Evolutionary conservation across 2,113 vertebrate species (phyloP).

Genomic region (Cygnus atratus): DNA sequence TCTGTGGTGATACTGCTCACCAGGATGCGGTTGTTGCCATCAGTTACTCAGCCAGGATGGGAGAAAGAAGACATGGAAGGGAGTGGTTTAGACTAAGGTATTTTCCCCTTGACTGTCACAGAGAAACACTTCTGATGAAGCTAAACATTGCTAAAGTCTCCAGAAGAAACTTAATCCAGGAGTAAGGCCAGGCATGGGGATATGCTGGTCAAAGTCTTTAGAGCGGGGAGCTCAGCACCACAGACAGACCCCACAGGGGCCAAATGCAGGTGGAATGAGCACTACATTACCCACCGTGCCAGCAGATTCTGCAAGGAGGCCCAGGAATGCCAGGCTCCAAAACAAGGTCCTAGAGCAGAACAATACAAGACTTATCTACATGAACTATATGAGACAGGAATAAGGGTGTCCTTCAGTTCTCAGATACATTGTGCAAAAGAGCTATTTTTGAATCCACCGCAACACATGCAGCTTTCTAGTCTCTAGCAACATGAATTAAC

Average conservation of each 20-base stretch:
- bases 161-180: background rate
- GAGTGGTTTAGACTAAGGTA: background rate
- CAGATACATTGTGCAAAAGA: background rate
- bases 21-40: background rate
- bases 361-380: background rate
- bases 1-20: background rate
- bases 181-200: background rate
- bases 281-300: background rate
- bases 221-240: background rate
- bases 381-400: background rate
- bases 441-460: background rate
- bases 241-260: background rate
- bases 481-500: background rate
- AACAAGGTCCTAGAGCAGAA: background rate
- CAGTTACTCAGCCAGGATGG: rapidly evolving
- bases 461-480: background rate
- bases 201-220: background rate
- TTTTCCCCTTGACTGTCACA: background rate
- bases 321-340: background rate
- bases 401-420: background rate
- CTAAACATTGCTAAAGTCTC: background rate
- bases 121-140: background rate
- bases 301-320: background rate
- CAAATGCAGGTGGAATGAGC: background rate
- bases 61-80: background rate